Percentiles rank a stretch among this genome's conserved stretches.
Evolutionary conservation across 2,113 vertebrate species (phyloP).

Genomic region (Suricata suricatta): DNA sequence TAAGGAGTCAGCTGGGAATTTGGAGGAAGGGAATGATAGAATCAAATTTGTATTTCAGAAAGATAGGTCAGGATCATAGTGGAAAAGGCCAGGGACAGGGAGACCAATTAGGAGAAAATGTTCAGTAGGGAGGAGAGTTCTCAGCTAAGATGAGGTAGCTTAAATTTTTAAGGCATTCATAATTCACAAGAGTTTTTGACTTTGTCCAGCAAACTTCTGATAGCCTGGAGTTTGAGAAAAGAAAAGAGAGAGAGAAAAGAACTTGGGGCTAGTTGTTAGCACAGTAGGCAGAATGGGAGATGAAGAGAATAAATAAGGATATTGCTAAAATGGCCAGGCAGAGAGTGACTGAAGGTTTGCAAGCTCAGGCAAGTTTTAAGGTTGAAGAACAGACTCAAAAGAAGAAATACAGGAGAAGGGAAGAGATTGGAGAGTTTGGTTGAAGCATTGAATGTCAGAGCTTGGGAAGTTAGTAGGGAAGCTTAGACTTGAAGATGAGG

Average conservation of each 20-base stretch:
- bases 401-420: not conserved
- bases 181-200: constrained; percentile 1
- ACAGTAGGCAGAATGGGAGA: not conserved
- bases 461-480: not conserved
- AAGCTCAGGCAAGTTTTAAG: not conserved
- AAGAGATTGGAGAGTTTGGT: not conserved
- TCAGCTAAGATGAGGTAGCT: not conserved
- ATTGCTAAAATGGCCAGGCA: not conserved
- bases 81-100: not conserved
- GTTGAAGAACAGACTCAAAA: not conserved
- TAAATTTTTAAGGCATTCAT: constrained; percentile 11
- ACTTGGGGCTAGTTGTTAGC: not conserved
- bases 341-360: not conserved
- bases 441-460: not conserved
- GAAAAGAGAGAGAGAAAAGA: not conserved
- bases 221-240: not conserved
- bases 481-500: not conserved
- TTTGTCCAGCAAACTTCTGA: not conserved
- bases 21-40: not conserved
- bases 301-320: not conserved
- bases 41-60: not conserved
- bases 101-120: not conserved
- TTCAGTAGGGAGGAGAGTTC: not conserved
- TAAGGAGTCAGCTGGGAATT: not conserved
- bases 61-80: not conserved